Conservation (phyloP, 2,888 invertebrate species). For the Leptura quadrifasciata region DNA sequence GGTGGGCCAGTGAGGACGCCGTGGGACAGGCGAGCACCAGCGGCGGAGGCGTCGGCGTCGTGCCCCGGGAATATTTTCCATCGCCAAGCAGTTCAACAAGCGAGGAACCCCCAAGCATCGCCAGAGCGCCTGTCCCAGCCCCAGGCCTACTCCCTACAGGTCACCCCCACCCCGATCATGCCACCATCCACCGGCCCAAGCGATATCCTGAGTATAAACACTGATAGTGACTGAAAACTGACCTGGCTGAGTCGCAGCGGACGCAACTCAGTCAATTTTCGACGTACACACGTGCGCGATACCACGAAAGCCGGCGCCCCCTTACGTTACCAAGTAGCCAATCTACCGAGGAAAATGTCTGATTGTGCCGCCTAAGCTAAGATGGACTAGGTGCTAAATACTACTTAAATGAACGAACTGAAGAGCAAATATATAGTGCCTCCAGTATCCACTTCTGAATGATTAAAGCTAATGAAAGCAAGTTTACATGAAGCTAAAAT, state of each 20-base stretch:
- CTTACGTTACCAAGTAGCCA: conserved; percentile 51
- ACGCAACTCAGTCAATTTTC: conserved; percentile 50
- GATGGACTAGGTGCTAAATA: background rate
- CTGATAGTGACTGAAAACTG: conserved; percentile 76
- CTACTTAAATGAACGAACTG: background rate
- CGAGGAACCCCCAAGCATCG: conserved; percentile 76
- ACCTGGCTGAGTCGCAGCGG: conserved; percentile 62
- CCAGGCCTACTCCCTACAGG: conserved; percentile 66
- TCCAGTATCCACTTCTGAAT: background rate
- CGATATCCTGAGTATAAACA: conserved; percentile 86
- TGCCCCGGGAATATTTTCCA: conserved; percentile 77
- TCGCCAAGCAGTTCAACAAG: conserved; percentile 76
- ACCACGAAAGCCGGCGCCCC: conserved; percentile 49
- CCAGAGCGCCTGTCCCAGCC: conserved; percentile 74
- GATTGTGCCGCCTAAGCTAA: background rate
- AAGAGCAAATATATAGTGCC: background rate
- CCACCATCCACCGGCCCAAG: conserved; percentile 77
- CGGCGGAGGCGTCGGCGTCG: conserved; percentile 59
- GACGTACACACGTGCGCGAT: conserved; percentile 58
- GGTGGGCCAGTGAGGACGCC: conserved; percentile 93
- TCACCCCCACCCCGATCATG: conserved; percentile 70
- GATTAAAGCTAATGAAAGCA: background rate
- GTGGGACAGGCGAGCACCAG: conserved; percentile 73
- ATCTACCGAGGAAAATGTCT: conserved; percentile 28
- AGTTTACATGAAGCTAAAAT: background rate